A percentile compares a stretch with the other conserved stretches of the same genome.
Evolutionary conservation across 2,888 invertebrate species (phyloP).

Genomic region (Phasia obesa): DNA sequence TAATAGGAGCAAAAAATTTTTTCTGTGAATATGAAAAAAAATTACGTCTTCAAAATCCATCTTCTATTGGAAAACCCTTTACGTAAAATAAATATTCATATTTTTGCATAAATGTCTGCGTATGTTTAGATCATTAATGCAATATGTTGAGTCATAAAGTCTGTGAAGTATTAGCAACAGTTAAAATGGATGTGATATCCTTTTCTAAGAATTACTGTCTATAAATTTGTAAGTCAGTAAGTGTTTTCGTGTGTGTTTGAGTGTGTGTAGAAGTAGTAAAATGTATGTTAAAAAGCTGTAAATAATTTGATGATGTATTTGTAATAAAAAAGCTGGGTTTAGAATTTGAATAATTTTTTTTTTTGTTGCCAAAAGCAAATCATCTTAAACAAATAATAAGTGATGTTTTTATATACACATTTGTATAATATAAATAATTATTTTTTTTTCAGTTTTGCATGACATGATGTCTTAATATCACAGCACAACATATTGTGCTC

Average conservation of each 20-base stretch:
- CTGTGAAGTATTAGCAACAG: constrained; percentile 59
- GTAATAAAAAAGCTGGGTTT: constrained; percentile 8
- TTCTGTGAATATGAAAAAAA: no score
- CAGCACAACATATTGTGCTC: constrained; percentile 46
- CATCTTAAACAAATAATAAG: background rate
- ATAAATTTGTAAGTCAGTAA: background rate
- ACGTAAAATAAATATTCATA: background rate
- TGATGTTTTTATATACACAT: background rate
- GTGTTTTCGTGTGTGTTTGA: no score
- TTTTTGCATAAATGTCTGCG: background rate
- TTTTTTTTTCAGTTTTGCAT: constrained; percentile 7
- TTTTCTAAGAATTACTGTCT: constrained; percentile 7
- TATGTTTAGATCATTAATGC: constrained; percentile 42
- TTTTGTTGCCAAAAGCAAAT: background rate
- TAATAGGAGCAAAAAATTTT: no score
- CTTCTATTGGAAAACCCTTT: background rate
- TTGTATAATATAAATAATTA: background rate
- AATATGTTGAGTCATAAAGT: constrained; percentile 57
- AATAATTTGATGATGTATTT: constrained; percentile 39
- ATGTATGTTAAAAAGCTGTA: constrained; percentile 10
- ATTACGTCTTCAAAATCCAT: no score
- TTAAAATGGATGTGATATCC: constrained; percentile 33
- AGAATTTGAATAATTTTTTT: constrained; percentile 4
- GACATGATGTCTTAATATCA: constrained; percentile 39
- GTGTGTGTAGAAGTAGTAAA: background rate